A percentile compares a stretch with the other conserved stretches of the same genome.
Evolutionary conservation across 2,797 vertebrate genomes (phyloP).

Genomic region (Pipistrellus pipistrellus): DNA sequence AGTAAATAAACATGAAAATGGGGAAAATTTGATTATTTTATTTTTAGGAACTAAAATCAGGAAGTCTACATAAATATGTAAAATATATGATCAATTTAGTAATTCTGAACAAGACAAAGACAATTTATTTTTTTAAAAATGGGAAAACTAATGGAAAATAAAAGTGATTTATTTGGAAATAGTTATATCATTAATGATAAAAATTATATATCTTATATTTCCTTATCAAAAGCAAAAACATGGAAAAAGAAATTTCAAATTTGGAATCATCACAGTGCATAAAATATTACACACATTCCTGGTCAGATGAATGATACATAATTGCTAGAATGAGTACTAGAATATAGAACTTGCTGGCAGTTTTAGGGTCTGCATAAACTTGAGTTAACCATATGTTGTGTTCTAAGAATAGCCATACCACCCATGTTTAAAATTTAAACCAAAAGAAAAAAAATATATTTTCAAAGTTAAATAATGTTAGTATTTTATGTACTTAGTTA

Average conservation of each 20-base stretch:
- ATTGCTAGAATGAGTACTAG: background rate
- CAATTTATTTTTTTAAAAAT: background rate
- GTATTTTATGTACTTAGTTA: background rate
- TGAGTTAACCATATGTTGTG: constrained; percentile 47
- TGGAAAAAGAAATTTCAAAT: background rate
- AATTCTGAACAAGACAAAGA: constrained; percentile 20
- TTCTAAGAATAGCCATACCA: constrained; percentile 61
- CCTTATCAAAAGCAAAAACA: background rate
- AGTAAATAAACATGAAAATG: constrained; percentile 23
- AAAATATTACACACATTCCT: constrained; percentile 14
- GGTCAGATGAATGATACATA: background rate
- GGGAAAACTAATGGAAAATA: background rate
- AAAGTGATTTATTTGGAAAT: constrained; percentile 33
- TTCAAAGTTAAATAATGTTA: constrained; percentile 51
- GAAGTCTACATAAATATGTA: constrained; percentile 23
- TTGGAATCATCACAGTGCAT: background rate
- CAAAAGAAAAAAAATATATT: background rate
- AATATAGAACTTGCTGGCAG: constrained; percentile 2
- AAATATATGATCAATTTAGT: background rate
- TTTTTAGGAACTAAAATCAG: constrained; percentile 48
- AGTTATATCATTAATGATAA: background rate
- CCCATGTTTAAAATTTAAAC: constrained; percentile 66
- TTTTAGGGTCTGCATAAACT: constrained; percentile 32
- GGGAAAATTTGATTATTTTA: constrained; percentile 22
- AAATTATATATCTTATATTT: background rate